phyloP scores from a whole-genome alignment of 1,140 invertebrate genomes.

The Nasonia vitripennis region DNA sequence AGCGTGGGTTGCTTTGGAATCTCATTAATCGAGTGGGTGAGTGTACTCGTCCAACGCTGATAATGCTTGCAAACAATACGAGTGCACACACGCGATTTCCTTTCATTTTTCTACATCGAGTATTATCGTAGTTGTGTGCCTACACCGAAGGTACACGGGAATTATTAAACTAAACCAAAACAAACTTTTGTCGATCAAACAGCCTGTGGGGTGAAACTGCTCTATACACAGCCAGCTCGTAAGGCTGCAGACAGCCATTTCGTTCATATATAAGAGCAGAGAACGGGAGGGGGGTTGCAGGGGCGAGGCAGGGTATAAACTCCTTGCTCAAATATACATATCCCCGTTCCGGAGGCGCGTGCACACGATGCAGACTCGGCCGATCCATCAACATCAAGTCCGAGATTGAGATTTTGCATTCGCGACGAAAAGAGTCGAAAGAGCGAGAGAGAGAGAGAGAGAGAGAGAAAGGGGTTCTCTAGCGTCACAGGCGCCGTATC shows the following conservation, averaged over 20 bases:
- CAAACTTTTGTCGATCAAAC: neutral
- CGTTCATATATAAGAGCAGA: neutral
- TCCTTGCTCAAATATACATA: neutral
- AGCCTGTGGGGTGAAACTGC: neutral
- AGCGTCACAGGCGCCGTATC: slow-evolving; percentile 39
- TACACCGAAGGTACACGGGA: no score
- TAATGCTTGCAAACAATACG: neutral
- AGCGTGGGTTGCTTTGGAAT: neutral
- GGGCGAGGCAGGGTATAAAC: slow-evolving; percentile 6
- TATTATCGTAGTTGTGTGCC: neutral
- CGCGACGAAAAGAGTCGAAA: slow-evolving; percentile 51
- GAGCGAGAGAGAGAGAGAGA: slow-evolving; percentile 22
- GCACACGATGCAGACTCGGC: slow-evolving; percentile 10
- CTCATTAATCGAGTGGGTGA: neutral
- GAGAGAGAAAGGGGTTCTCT: slow-evolving; percentile 15
- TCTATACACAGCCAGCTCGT: neutral
- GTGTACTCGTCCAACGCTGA: neutral
- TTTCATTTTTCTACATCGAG: no score
- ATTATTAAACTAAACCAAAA: no score
- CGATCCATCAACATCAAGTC: slow-evolving; percentile 61
- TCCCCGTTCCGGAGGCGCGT: neutral
- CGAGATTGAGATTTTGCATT: slow-evolving; percentile 61
- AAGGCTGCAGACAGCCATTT: neutral
- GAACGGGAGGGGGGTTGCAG: no score
- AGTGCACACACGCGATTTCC: no score